phyloP scores from a whole-genome alignment of 23 tunicate genomes.

The Phallusia fumigata region DNA sequence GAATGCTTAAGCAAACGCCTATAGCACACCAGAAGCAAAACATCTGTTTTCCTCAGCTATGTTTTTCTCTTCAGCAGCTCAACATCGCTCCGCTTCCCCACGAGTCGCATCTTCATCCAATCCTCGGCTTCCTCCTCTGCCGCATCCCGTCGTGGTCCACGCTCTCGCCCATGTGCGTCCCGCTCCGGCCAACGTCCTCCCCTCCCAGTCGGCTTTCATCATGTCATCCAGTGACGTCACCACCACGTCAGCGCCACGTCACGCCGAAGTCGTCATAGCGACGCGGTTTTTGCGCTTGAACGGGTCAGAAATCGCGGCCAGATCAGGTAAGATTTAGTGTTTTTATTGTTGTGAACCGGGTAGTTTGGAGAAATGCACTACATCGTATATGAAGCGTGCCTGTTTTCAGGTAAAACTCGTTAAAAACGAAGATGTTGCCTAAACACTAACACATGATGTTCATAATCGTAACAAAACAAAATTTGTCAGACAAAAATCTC shows the following conservation, averaged over 20 bases:
- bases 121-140: slow-evolving; percentile 72
- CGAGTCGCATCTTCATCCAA: slow-evolving; percentile 31
- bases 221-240: slow-evolving; percentile 46
- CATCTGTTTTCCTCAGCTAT: too few species aligned
- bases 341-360: neutral
- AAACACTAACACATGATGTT: too few species aligned
- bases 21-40: too few species aligned
- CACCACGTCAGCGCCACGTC: slow-evolving; percentile 22
- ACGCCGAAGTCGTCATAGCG: slow-evolving; percentile 49
- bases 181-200: slow-evolving; percentile 38
- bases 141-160: slow-evolving; percentile 53
- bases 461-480: too few species aligned
- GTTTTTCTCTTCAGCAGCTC: slow-evolving; percentile 23
- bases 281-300: slow-evolving; percentile 33
- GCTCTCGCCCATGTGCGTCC: slow-evolving; percentile 71
- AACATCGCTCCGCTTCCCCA: slow-evolving; percentile 20
- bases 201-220: slow-evolving; percentile 32
- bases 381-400: too few species aligned
- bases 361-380: too few species aligned
- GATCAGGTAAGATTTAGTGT: neutral
- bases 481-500: too few species aligned
- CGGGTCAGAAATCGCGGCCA: neutral
- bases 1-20: too few species aligned
- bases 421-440: too few species aligned
- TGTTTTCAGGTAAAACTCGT: too few species aligned